Evolutionary conservation across 2,797 vertebrate genomes (phyloP).

Genomic region (Helicolenus hilgendorfi): DNA sequence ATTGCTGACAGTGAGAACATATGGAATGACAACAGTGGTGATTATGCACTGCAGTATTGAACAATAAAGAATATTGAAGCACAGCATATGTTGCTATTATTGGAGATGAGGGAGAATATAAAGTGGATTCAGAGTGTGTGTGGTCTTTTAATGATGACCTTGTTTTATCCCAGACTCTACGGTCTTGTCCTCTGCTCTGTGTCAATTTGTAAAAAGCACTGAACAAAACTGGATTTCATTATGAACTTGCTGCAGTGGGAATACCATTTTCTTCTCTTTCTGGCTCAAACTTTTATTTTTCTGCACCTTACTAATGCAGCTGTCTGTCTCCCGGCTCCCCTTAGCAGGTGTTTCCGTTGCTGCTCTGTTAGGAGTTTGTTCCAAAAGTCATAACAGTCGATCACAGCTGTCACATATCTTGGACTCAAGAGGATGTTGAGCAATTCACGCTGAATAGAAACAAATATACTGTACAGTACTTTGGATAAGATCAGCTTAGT

Average conservation of each 20-base stretch:
- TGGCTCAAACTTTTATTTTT: neutral
- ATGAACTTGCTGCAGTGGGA: neutral
- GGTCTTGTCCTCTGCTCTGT: neutral
- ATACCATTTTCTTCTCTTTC: neutral
- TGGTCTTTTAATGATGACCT: neutral
- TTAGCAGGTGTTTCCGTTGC: slow-evolving; percentile 35
- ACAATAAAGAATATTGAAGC: slow-evolving; percentile 90
- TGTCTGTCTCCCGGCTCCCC: neutral
- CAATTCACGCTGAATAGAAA: slow-evolving; percentile 45
- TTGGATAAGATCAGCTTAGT: slow-evolving; percentile 16
- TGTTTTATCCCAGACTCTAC: neutral
- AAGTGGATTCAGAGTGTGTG: neutral
- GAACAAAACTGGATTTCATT: slow-evolving; percentile 8
- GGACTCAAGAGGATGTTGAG: slow-evolving; percentile 57
- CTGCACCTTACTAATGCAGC: slow-evolving; percentile 2
- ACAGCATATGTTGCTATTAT: slow-evolving; percentile 69
- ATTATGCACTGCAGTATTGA: slow-evolving; percentile 83
- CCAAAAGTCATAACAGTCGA: slow-evolving; percentile 60
- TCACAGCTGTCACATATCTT: slow-evolving; percentile 54
- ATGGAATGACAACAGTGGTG: slow-evolving; percentile 75
- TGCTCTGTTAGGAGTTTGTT: slow-evolving; percentile 25
- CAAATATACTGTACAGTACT: slow-evolving; percentile 9
- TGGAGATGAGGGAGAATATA: slow-evolving; percentile 18
- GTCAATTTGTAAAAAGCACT: neutral
- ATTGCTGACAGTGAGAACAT: slow-evolving; percentile 79